These are phyloP conservation scores for Styela clava DNA, from an alignment of 23 tunicate species.

Conservation along the genomic window DNA sequence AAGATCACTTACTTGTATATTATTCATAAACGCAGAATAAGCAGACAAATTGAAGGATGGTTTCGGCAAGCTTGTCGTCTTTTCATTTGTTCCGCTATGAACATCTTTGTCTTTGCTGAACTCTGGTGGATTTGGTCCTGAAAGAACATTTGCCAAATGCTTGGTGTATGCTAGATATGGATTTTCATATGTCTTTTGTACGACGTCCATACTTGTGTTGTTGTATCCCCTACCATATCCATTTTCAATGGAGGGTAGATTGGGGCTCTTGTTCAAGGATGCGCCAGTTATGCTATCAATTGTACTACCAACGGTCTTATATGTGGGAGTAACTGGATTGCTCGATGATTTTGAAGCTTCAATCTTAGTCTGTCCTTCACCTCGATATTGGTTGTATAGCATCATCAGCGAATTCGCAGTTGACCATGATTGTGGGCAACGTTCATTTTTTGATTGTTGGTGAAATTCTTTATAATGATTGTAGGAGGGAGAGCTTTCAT, in stretches of 20 bases:
- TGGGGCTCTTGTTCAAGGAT: slow-evolving; percentile 12
- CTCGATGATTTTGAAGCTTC: neutral
- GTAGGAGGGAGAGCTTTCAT: neutral
- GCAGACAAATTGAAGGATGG: slow-evolving; percentile 4
- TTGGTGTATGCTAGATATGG: slow-evolving; percentile 32
- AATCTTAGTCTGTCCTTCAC: neutral
- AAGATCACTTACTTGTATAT: slow-evolving; percentile 28
- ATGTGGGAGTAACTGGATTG: slow-evolving; percentile 7
- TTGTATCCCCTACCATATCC: neutral
- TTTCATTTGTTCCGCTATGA: neutral
- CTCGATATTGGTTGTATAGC: slow-evolving; percentile 20
- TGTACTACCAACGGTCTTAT: slow-evolving; percentile 18
- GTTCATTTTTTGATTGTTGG: neutral
- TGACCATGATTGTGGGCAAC: slow-evolving; percentile 21
- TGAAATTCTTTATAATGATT: neutral
- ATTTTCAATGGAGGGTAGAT: neutral
- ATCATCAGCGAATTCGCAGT: slow-evolving; percentile 15
- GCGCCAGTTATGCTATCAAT: slow-evolving; percentile 21
- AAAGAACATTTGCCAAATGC: slow-evolving; percentile 4
- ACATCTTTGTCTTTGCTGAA: neutral
- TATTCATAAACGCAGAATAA: slow-evolving; percentile 25
- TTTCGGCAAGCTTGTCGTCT: neutral
- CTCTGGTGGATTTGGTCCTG: neutral
- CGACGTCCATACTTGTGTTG: neutral
- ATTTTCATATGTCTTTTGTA: neutral